phyloP scores from a whole-genome alignment of 2,888 invertebrate species.

The Gymnoscelis rufifasciata region DNA sequence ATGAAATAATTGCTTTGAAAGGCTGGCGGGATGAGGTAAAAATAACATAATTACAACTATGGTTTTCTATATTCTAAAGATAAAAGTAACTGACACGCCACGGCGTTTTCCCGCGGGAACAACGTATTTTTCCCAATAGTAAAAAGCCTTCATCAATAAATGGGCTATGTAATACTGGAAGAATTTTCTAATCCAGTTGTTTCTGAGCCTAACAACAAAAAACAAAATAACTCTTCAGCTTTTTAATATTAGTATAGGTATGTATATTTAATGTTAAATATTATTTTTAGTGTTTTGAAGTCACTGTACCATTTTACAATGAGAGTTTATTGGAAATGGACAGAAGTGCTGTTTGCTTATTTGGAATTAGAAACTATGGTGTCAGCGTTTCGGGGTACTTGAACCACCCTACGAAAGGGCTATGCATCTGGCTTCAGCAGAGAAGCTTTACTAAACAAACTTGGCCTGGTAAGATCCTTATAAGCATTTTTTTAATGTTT shows the following conservation, averaged over 20 bases:
- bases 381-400: constrained; percentile 97
- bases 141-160: no score
- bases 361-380: constrained; percentile 96
- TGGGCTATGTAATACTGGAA: no score
- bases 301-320: constrained; percentile 82
- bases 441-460: constrained; percentile 95
- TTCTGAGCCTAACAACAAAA: no score
- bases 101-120: no score
- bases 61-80: no score
- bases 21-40: constrained; percentile 96
- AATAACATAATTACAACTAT: neutral
- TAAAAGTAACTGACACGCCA: no score
- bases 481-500: constrained; percentile 10
- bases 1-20: constrained; percentile 87
- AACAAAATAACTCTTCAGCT: no score
- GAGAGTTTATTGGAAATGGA: constrained; percentile 88
- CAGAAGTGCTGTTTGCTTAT: constrained; percentile 93
- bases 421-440: constrained; percentile 95
- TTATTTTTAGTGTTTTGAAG: constrained; percentile 86
- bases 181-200: no score
- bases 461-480: constrained; percentile 85
- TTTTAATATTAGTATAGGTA: no score
- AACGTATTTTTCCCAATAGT: no score
- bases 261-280: no score
- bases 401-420: constrained; percentile 88